phyloP scores from a whole-genome alignment of 2,113 vertebrate species.

The Notarius quadriscutis region DNA sequence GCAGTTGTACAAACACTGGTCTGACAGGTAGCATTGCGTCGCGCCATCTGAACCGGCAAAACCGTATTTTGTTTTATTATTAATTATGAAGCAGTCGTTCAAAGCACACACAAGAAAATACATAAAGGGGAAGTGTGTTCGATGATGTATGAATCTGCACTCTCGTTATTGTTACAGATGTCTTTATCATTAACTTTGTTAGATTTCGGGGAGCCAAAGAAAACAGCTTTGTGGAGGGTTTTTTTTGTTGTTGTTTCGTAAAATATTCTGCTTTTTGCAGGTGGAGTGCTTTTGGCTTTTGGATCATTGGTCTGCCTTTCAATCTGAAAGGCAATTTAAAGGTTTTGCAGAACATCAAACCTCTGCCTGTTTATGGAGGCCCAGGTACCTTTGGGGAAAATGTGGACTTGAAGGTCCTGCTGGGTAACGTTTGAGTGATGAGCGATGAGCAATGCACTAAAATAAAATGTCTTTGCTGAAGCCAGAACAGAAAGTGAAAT shows the following conservation, averaged over 20 bases:
- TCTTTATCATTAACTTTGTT: conserved; percentile 77
- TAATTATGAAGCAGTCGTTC: conserved; percentile 50
- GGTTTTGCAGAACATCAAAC: conserved; percentile 30
- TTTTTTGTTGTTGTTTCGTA: conserved; percentile 35
- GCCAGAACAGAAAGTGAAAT: background rate
- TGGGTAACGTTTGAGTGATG: background rate
- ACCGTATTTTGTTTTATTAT: conserved; percentile 50
- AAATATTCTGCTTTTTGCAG: conserved; percentile 65
- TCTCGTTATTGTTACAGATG: conserved; percentile 77
- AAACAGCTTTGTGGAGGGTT: conserved; percentile 64
- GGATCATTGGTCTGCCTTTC: conserved; percentile 40
- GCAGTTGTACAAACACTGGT: conserved; percentile 50
- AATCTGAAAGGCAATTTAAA: conserved; percentile 52
- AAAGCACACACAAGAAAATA: conserved; percentile 40
- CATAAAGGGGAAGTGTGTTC: conserved; percentile 61
- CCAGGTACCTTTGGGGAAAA: conserved; percentile 10
- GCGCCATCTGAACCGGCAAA: conserved; percentile 17
- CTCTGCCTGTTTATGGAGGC: conserved; percentile 13
- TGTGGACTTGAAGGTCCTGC: background rate
- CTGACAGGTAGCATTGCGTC: conserved; percentile 39
- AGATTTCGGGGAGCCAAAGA: conserved; percentile 70
- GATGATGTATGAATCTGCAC: conserved; percentile 68
- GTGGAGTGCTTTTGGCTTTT: conserved; percentile 55
- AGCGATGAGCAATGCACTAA: background rate
- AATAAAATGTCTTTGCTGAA: background rate